Evolutionary conservation across 2,888 invertebrate genomes (phyloP), one percentile per base, ranked within the genome.

Genomic region (Palloptera scutellata): DNA sequence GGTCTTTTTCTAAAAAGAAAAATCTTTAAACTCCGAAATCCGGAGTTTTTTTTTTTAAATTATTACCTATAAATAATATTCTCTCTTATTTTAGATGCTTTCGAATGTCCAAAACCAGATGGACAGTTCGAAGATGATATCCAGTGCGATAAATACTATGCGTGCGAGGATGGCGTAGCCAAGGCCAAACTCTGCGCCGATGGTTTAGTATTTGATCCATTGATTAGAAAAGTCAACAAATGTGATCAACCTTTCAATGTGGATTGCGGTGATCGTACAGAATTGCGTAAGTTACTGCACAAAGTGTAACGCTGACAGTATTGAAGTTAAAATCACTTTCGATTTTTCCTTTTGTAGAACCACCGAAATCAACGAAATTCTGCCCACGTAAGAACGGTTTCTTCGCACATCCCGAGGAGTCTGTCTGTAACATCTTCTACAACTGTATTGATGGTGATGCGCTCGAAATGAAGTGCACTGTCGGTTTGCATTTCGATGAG

Each of bases 181-280:
- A 90, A 86, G 72, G 89, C 91, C 76, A 93, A 93, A 83, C 85
- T 93, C 4, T 96, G 96, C 79, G 92, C 94, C 6, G 96, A 96
- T 82, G 96, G 96, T 69, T 87, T 96, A 48, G 94, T 96, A 61
- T 96, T 95, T 84, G 95, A 96, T 87, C 92, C 90, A 1, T 86
- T 90, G 74, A 94, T 92, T 83, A 90, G 94, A 78, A 94, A 94
- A 86, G 88, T 92, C 82, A 95, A 95, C 88, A 95, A 95, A 83
- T 96, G 96, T 81, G 96, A 96, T 86, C 94, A 95, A 81, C 92
- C 94, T 80, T 95, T 95, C 89, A 95, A 94, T 80, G 94, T 94
- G 19, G 95, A 95, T 83, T 96, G 96, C 79, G 94, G 92, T 62
- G 94, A 95, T 82, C 90, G 95, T 82, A 89, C 91, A 61, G 93